These are phyloP conservation scores for Caretta caretta DNA, from an alignment of 2,113 vertebrate genomes.

Conservation along the genomic window DNA sequence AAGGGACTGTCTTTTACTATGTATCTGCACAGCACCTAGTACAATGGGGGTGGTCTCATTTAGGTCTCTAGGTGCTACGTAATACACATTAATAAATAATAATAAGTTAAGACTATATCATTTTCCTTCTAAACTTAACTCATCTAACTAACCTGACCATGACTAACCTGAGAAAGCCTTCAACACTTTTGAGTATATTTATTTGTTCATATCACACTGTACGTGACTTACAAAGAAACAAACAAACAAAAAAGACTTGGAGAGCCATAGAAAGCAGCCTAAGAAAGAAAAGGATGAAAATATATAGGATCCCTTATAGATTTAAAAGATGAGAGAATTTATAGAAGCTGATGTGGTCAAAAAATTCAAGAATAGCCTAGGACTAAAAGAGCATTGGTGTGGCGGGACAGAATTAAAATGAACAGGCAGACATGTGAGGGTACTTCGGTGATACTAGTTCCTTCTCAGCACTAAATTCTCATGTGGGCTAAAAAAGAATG, in stretches of 20 bases:
- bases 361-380: not conserved
- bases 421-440: not conserved
- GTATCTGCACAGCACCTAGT: not conserved
- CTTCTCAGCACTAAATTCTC: not conserved
- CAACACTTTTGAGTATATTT: not conserved
- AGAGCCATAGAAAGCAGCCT: not conserved
- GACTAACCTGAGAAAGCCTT: not conserved
- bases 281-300: not conserved
- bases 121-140: not conserved
- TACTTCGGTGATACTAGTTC: too few species aligned
- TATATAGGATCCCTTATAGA: fast-evolving
- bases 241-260: not conserved
- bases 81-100: not conserved
- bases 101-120: not conserved
- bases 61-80: not conserved
- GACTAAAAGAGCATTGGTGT: not conserved
- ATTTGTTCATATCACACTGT: not conserved
- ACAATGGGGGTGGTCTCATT: not conserved
- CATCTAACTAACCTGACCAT: not conserved
- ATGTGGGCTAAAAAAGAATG: not conserved
- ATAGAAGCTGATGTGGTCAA: not conserved
- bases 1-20: not conserved
- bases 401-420: not conserved
- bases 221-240: not conserved
- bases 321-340: not conserved